Evolutionary conservation across 53 echinoderm and acorn worm species (phyloP).

Genomic region (Apostichopus leukothele): DNA sequence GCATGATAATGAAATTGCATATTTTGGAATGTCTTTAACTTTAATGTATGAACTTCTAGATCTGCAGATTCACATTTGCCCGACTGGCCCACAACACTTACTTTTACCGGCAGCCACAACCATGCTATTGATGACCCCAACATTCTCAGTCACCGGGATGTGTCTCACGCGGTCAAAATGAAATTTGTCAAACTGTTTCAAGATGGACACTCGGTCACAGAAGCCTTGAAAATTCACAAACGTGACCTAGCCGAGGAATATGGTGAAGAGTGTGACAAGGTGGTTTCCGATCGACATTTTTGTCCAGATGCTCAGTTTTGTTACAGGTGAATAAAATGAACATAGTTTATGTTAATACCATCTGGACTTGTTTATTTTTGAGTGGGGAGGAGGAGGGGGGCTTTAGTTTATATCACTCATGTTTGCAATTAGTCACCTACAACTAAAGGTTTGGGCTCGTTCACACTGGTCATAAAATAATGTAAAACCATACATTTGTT

Average conservation of each 20-base stretch:
- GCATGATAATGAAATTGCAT: too few species aligned
- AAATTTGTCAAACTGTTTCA: conserved; percentile 22
- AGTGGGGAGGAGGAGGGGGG: too few species aligned
- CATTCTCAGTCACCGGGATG: conserved; percentile 31
- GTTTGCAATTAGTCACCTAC: too few species aligned
- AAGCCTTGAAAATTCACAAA: conserved; percentile 34
- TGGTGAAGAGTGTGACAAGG: conserved; percentile 29
- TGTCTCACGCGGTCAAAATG: background rate
- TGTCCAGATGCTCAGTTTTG: conserved; percentile 48
- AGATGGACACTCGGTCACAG: background rate
- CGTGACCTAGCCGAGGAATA: conserved; percentile 25
- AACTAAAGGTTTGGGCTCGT: too few species aligned
- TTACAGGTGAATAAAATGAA: conserved; percentile 17
- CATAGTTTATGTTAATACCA: too few species aligned
- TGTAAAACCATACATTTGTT: too few species aligned
- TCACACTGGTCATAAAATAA: too few species aligned
- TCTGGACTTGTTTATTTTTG: too few species aligned
- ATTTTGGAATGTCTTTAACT: background rate
- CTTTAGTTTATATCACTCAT: too few species aligned
- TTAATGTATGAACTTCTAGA: background rate
- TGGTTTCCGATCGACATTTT: conserved; percentile 25
- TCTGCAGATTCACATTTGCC: conserved; percentile 33
- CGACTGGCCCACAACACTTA: conserved; percentile 6
- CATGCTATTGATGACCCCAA: conserved; percentile 27
- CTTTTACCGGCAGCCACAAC: conserved; percentile 19